phyloP scores from a whole-genome alignment of 2,888 invertebrate genomes.

The Polyploca ridens region DNA sequence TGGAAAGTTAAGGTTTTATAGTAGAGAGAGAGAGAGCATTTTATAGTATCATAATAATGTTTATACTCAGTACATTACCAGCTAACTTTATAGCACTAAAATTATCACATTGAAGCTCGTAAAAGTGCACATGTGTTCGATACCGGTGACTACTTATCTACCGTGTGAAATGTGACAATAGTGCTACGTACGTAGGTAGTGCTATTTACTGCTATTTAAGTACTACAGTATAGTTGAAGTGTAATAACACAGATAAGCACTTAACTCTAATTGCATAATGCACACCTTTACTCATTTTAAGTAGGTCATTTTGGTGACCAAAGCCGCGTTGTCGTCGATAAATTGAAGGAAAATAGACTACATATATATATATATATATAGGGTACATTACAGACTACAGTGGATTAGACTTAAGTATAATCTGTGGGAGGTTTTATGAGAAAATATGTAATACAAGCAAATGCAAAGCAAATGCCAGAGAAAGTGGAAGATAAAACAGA shows the following conservation, averaged over 20 bases:
- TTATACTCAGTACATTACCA: neutral
- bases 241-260: neutral
- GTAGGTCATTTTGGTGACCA: neutral
- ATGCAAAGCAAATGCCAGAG: too few relatives aligned
- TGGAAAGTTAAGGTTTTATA: neutral
- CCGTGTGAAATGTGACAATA: neutral
- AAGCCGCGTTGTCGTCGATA: neutral
- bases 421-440: too few relatives aligned
- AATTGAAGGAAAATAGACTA: neutral
- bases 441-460: too few relatives aligned
- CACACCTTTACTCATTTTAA: neutral
- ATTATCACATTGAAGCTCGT: neutral
- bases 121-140: neutral
- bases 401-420: too few relatives aligned
- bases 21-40: neutral
- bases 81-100: neutral
- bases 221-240: neutral
- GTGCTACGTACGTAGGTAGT: neutral
- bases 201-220: neutral
- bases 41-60: neutral
- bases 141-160: neutral
- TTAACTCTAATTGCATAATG: neutral
- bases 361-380: too few relatives aligned
- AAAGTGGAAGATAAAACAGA: too few relatives aligned
- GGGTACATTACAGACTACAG: too few relatives aligned